Conservation (phyloP, 2,113 vertebrate species). For the Tylochromis polylepis region DNA sequence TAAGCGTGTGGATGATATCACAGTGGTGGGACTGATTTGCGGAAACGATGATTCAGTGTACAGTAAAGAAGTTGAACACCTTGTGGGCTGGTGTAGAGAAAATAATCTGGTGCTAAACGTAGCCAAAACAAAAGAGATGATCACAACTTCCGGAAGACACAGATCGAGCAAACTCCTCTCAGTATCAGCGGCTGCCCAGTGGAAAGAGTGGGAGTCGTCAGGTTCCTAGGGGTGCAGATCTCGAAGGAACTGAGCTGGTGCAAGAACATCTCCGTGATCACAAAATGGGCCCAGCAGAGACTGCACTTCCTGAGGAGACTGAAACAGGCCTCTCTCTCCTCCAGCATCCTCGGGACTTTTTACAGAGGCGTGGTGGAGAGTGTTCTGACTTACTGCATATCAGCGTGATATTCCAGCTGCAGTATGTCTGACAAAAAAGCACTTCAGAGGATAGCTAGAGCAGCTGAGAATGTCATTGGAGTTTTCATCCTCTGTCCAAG, state of each 20-base stretch:
- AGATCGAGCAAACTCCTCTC: not conserved
- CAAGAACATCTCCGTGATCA: not conserved
- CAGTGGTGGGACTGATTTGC: not conserved
- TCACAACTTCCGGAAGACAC: not conserved
- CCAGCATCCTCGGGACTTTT: not conserved
- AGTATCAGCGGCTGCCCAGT: not conserved
- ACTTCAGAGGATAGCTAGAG: not conserved
- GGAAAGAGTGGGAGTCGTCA: not conserved
- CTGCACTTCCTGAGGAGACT: not conserved
- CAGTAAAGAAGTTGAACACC: not conserved
- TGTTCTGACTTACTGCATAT: not conserved
- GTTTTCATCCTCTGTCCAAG: not conserved
- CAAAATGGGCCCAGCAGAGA: not conserved
- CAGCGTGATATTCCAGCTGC: not conserved
- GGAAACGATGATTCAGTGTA: rapidly evolving
- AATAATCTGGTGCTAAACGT: not conserved
- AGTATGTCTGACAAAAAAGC: not conserved
- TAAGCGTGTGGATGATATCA: rapidly evolving
- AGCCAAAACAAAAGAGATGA: not conserved
- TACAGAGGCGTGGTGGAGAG: not conserved
- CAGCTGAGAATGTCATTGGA: rapidly evolving
- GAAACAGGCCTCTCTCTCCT: not conserved
- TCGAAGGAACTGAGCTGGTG: not conserved
- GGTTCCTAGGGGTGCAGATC: not conserved
- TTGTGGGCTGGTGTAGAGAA: not conserved